These are phyloP conservation scores for Microplitis deprimator DNA, from an alignment of 2,888 invertebrate species.

Conservation along the genomic window DNA sequence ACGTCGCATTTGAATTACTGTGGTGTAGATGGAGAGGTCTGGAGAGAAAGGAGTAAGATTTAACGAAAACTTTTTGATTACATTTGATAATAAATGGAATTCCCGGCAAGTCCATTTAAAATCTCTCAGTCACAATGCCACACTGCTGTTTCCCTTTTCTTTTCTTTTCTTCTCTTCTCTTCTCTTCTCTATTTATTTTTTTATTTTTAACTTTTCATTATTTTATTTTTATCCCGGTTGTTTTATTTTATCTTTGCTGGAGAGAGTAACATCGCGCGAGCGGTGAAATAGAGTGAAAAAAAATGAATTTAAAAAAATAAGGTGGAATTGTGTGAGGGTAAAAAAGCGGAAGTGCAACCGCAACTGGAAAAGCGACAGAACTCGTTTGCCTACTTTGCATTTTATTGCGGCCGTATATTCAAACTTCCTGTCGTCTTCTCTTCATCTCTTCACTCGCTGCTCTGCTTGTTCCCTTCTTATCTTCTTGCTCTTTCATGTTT, in stretches of 20 bases:
- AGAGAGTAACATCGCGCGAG: constrained; percentile 10
- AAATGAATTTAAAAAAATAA: constrained; percentile 16
- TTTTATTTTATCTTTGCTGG: constrained; percentile 9
- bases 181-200: background rate
- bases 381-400: constrained; percentile 54
- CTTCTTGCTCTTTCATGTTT: background rate
- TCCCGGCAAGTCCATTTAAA: constrained; percentile 21
- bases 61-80: constrained; percentile 34
- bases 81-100: constrained; percentile 29
- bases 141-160: background rate
- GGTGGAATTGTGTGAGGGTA: constrained; percentile 37
- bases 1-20: constrained; percentile 12
- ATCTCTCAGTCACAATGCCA: constrained; percentile 19
- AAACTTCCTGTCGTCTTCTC: constrained; percentile 49
- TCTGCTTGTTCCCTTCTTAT: constrained; percentile 3
- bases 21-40: background rate
- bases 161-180: background rate
- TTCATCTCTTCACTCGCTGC: constrained; percentile 21
- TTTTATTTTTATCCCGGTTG: background rate
- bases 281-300: background rate
- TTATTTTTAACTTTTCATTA: background rate
- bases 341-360: constrained; percentile 44
- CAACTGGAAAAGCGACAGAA: constrained; percentile 41
- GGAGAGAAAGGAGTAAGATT: constrained; percentile 14
- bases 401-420: constrained; percentile 54